Evolutionary conservation across 1,140 invertebrate genomes (phyloP).

Genomic region (Onthophagus taurus): DNA sequence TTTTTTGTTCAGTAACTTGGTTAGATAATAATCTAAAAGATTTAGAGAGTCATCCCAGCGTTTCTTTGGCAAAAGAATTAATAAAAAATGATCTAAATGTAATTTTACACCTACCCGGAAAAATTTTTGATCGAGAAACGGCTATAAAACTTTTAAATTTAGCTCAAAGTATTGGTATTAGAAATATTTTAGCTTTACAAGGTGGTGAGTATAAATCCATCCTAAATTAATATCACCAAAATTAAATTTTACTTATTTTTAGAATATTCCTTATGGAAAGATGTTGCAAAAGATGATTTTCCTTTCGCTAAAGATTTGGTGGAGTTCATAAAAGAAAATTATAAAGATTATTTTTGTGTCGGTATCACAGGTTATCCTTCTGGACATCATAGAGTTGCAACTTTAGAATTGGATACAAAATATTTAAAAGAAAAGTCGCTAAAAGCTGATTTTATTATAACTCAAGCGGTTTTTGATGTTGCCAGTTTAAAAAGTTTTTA

Average conservation of each 20-base stretch:
- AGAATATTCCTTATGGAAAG: no score
- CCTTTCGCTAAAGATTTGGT: conserved; percentile 19
- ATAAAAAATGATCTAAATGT: conserved; percentile 14
- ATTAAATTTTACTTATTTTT: no score
- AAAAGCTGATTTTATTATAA: conserved; percentile 39
- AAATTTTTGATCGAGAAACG: conserved; percentile 19
- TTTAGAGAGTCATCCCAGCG: conserved; percentile 16
- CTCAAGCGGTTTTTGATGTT: conserved; percentile 39
- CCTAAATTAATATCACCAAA: no score
- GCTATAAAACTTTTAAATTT: conserved; percentile 21
- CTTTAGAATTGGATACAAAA: conserved; percentile 26
- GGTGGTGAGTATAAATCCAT: conserved; percentile 27
- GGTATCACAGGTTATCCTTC: conserved; percentile 37
- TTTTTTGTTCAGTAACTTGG: conserved; percentile 28
- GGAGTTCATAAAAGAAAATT: conserved; percentile 30
- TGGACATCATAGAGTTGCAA: conserved; percentile 13
- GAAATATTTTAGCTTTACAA: conserved; percentile 29
- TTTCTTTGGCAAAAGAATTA: conserved; percentile 11
- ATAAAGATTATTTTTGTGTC: conserved; percentile 37
- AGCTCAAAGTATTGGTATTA: conserved; percentile 20
- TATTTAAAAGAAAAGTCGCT: conserved; percentile 36
- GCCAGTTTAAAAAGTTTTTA: conserved; percentile 28
- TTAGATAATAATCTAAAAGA: conserved; percentile 13
- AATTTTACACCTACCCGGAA: conserved; percentile 25
- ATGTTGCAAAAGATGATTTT: conserved; percentile 15